Evolutionary conservation across 2,113 vertebrate genomes (phyloP), one percentile per base, ranked within the genome.

Genomic region (Terrapene triunguis): DNA sequence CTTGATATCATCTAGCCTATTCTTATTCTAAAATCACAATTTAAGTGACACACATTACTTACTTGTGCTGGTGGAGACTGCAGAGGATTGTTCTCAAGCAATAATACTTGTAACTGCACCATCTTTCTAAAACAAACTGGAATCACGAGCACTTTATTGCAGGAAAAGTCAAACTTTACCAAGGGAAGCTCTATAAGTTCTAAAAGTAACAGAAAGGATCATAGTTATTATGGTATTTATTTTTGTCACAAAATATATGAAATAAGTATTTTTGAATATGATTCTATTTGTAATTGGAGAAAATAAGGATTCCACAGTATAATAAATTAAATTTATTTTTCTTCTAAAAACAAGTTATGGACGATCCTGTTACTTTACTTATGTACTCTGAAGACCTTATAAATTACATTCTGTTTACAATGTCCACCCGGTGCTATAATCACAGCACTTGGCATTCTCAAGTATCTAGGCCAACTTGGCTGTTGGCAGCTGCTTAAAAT

Each of bases 161-260:
- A 99, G 97, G 99, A 99, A 98, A 99, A 99, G 97, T 99, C 99
- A 38, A 99, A 99, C 98, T 99, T 99, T 84, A 99, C 99, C 98
- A 99, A 98, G 82, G 99, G 99, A 95, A 99, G 99, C 50, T 98
- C 98, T 74, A 99, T 99, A 97, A 99, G 97, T 96, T 99, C 99
- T 99, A 98, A 91, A 98, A 85, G 51, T 62, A 97, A 82, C 38
- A 83, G 53, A 90, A 79, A 82, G 82, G 59, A 89, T 54, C 25
- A 80, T 94, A 88, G 65, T n/a, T 96, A 81, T 85, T 96, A 92
- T 9, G 82, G 88, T 24, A 14, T 57, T n/a, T 92, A 83, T 51
- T 95, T 97, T 88, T 90, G 17, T 8, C 10, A 88, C 50, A 78
- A 90, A 89, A 92, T 35, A 65, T 83, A 81, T 8, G 59, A 59